Evolutionary conservation across 2,797 vertebrate genomes (phyloP).

Genomic region (Sebastes glaucus): DNA sequence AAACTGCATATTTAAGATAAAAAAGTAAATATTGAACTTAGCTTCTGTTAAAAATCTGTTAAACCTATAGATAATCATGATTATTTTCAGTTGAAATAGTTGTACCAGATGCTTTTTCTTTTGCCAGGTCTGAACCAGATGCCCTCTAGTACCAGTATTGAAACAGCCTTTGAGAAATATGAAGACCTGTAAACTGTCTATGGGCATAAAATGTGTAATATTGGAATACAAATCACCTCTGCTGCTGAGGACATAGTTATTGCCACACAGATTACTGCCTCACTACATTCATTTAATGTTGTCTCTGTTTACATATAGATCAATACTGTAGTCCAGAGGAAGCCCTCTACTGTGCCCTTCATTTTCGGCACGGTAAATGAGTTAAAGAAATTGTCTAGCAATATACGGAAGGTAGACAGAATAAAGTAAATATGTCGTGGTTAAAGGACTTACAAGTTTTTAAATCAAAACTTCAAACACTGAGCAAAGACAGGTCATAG

Average conservation of each 20-base stretch:
- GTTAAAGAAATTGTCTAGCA: conserved; percentile 24
- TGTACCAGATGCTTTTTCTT: background rate
- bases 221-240: conserved; percentile 68
- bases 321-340: conserved; percentile 58
- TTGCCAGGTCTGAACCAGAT: background rate
- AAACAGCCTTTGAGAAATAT: conserved; percentile 33
- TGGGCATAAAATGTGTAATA: conserved; percentile 47
- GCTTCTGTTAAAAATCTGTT: background rate
- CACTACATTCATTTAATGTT: conserved; percentile 67
- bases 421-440: conserved; percentile 9
- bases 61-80: background rate
- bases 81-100: conserved; percentile 1
- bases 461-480: conserved; percentile 10
- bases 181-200: conserved; percentile 33
- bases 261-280: conserved; percentile 61
- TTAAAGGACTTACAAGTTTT: conserved; percentile 10
- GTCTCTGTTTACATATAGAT: conserved; percentile 62
- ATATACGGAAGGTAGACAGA: conserved; percentile 7
- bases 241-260: conserved; percentile 57
- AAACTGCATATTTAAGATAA: background rate
- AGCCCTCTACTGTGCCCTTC: conserved; percentile 63
- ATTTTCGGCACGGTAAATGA: conserved; percentile 47
- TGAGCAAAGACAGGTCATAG: background rate
- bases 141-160: conserved; percentile 1
- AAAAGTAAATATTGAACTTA: background rate